Evolutionary conservation across 1,140 invertebrate genomes (phyloP).

Genomic region (Penaeus vannamei): DNA sequence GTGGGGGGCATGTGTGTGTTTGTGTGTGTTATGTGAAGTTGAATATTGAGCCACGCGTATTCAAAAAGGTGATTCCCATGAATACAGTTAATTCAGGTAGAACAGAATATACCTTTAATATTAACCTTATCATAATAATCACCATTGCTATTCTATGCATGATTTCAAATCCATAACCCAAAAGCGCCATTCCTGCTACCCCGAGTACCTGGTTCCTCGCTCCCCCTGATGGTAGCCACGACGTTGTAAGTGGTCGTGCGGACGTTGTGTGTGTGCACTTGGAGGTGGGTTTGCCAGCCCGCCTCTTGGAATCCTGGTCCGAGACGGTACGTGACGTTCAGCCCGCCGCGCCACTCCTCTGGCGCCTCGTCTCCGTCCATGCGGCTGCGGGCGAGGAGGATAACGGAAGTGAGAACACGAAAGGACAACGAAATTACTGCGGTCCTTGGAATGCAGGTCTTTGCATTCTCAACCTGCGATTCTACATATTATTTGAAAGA

Average conservation of each 20-base stretch:
- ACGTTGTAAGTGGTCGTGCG: slow-evolving; percentile 72
- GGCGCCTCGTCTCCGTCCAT: slow-evolving; percentile 67
- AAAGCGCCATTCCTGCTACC: neutral
- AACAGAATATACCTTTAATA: too few relatives aligned
- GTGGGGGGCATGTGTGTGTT: too few relatives aligned
- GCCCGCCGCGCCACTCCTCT: slow-evolving; percentile 72
- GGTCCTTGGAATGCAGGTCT: too few relatives aligned
- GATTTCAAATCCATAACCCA: neutral
- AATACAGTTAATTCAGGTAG: too few relatives aligned
- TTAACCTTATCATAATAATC: neutral
- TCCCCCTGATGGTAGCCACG: slow-evolving; percentile 72
- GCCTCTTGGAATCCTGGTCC: slow-evolving; percentile 71
- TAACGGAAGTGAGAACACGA: neutral
- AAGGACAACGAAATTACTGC: neutral
- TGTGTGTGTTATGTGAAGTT: too few relatives aligned
- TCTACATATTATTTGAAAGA: too few relatives aligned
- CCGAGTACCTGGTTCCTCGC: slow-evolving; percentile 71
- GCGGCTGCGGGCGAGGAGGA: neutral
- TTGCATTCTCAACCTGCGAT: too few relatives aligned
- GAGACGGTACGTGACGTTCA: slow-evolving; percentile 72
- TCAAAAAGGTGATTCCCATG: too few relatives aligned
- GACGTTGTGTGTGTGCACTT: slow-evolving; percentile 67
- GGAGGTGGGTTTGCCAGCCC: slow-evolving; percentile 60
- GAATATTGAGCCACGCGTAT: too few relatives aligned
- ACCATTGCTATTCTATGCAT: neutral